Base-by-base conservation (phyloP, 2,888 invertebrate genomes). In the Xylocampa areola region DNA sequence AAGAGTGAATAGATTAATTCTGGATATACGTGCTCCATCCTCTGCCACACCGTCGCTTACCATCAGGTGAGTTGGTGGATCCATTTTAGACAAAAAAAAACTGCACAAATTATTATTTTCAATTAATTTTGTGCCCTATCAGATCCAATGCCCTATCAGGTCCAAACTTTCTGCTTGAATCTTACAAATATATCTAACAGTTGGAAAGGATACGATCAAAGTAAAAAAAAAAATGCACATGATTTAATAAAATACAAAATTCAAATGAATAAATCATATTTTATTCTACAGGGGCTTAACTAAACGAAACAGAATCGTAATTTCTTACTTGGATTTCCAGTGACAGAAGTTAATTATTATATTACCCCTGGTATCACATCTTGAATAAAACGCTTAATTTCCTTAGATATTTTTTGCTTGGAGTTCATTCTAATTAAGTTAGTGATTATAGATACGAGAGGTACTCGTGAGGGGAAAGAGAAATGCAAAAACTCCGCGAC, bases 351-450 rank as follows among this genome's bases (percentile, higher is more conserved):
- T 76, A 75, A 71, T 78, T 76, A 88, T 86, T 80, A 82, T 77
- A 86, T 85, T 82, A 82, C 68, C 75, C 45, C 73, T 70, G 63
- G 81, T 85, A 83, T 82, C 82, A 84, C 81, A 81, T 79, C 80
- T 75, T 72, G 75, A 89, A 88, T 88, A 81, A 87, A 76, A 79
- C 77, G 79, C 80, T 83, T 87, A 86, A 90, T 90, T 89, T 87
- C 85, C 84, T 82, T 80, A 78, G 87, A 88, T 85, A 87, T 84
- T 88, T 89, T 89, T 85, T 85, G 73, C 79, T 75, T 77, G 77
- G 63, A 80, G 77, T 79, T 65, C 74, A 76, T 73, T 79, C 81
- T 88, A 90, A 91, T 91, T 90, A 88, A 85, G 83, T 86, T 84
- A 83, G 80, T 80, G 86, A 90, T 87, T 79, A 82, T 67, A 81